phyloP scores from a whole-genome alignment of 2,888 invertebrate genomes.

The Epistrophe grossulariae region DNA sequence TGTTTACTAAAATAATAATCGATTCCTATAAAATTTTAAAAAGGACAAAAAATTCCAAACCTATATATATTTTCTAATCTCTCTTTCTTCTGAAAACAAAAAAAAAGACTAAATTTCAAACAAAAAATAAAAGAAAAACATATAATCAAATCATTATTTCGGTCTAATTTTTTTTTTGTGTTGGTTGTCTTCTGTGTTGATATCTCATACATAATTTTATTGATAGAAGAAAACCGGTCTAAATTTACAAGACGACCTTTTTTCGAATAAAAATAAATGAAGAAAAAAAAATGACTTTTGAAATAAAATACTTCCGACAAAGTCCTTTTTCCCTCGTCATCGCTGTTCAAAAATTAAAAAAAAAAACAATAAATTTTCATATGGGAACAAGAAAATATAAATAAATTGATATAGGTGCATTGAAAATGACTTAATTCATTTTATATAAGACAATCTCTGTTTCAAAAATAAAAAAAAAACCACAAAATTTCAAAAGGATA shows the following conservation, averaged over 20 bases:
- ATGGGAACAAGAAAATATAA: background rate
- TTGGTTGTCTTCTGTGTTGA: background rate
- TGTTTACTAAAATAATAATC: background rate
- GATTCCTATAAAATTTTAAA: background rate
- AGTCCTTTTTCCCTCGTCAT: background rate
- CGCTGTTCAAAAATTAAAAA: background rate
- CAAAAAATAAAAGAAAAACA: too few relatives aligned
- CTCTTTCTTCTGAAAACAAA: background rate
- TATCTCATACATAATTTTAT: background rate
- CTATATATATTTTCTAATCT: background rate
- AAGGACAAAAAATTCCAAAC: too few relatives aligned
- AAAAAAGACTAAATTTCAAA: too few relatives aligned
- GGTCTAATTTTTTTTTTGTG: background rate
- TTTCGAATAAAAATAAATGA: background rate
- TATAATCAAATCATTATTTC: conserved; percentile 9
- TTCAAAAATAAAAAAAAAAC: too few relatives aligned
- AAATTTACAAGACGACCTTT: conserved; percentile 1
- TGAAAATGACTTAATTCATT: background rate
- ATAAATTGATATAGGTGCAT: background rate
- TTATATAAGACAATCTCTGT: background rate
- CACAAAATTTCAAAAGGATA: too few relatives aligned
- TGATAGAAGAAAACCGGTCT: background rate
- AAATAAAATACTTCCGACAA: background rate
- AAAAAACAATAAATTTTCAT: background rate
- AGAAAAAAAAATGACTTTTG: too few relatives aligned